Conservation (phyloP, 2,888 invertebrate genomes). For the Tholera decimalis region DNA sequence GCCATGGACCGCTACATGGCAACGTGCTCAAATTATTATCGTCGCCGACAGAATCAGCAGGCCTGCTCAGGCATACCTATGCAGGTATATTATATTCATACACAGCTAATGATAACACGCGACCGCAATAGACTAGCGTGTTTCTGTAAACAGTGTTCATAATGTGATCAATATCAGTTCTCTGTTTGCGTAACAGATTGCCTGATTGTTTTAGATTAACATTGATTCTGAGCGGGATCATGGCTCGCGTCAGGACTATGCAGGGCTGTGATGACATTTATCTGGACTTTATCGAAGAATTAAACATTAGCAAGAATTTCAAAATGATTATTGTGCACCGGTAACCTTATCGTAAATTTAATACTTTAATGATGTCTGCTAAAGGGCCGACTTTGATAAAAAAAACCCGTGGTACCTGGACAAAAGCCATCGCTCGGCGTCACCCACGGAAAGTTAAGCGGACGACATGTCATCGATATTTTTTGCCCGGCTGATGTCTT, state of each 20-base stretch:
- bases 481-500: slow-evolving; percentile 89
- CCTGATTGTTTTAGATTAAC: slow-evolving; percentile 38
- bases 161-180: slow-evolving; percentile 47
- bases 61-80: slow-evolving; percentile 27
- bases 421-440: slow-evolving; percentile 77
- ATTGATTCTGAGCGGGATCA: slow-evolving; percentile 13
- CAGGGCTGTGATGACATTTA: slow-evolving; percentile 28
- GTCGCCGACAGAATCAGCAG: slow-evolving; percentile 18
- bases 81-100: slow-evolving; percentile 31
- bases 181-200: slow-evolving; percentile 43
- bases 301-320: slow-evolving; percentile 67
- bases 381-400: slow-evolving; percentile 82
- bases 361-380: slow-evolving; percentile 87
- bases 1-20: slow-evolving; percentile 14
- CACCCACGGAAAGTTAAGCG: slow-evolving; percentile 82
- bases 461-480: slow-evolving; percentile 87
- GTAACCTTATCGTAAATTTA: slow-evolving; percentile 86
- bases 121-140: slow-evolving; percentile 38
- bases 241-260: slow-evolving; percentile 21
- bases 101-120: slow-evolving; percentile 44
- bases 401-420: slow-evolving; percentile 80
- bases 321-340: slow-evolving; percentile 74
- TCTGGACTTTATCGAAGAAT: slow-evolving; percentile 48
- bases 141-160: slow-evolving; percentile 47
- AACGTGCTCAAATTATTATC: slow-evolving; percentile 36